Percentiles rank a stretch among this genome's conserved stretches.
These are phyloP conservation scores for Lichenostomus cassidix DNA, from an alignment of 2,113 vertebrate species.

Conservation along the genomic window DNA sequence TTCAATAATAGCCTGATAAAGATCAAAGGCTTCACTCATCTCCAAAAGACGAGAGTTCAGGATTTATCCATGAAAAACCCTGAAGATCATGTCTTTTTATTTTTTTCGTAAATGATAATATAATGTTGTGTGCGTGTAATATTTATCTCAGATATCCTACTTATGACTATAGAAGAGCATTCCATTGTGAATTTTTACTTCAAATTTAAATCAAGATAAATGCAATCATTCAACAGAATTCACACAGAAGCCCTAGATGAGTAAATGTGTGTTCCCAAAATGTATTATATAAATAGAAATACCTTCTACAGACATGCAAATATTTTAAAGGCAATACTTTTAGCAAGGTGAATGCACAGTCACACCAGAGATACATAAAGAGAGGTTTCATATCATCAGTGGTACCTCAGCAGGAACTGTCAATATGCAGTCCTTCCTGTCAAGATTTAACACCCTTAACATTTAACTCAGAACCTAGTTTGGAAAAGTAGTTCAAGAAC, in stretches of 20 bases:
- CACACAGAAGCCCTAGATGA: not conserved
- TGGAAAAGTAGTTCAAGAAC: not conserved
- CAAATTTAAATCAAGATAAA: not conserved
- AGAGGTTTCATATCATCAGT: not conserved
- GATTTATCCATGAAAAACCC: not conserved
- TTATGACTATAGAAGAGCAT: not conserved
- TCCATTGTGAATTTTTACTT: not conserved
- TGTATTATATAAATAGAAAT: not conserved
- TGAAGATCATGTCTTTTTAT: not conserved
- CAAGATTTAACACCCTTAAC: not conserved
- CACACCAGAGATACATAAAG: not conserved
- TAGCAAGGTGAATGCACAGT: not conserved
- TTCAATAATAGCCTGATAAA: not conserved
- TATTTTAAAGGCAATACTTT: not conserved
- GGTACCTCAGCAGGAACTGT: not conserved
- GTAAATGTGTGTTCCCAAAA: not conserved
- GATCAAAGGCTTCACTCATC: not conserved
- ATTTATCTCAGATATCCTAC: not conserved
- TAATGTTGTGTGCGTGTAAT: not conserved
- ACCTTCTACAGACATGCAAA: not conserved
- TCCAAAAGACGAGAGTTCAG: not conserved
- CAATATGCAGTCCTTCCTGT: not conserved
- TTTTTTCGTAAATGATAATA: not conserved
- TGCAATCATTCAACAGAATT: not conserved
- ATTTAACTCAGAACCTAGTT: not conserved